Evolutionary conservation across 2,797 vertebrate genomes (phyloP).

Genomic region (Peromyscus attwateri): DNA sequence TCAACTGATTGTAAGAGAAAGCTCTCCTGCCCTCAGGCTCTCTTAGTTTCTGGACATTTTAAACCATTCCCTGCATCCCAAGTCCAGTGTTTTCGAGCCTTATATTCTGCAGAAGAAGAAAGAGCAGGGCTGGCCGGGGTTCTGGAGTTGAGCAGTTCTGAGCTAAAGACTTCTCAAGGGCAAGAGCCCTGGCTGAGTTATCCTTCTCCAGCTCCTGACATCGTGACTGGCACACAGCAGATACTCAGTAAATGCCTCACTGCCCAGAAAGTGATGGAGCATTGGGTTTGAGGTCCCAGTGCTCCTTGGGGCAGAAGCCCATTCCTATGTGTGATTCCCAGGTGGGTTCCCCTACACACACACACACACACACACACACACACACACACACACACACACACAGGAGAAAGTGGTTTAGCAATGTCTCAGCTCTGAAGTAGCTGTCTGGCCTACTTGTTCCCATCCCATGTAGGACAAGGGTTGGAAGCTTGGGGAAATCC

Average conservation of each 20-base stretch:
- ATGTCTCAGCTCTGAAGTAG: not conserved
- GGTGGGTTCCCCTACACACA: not conserved
- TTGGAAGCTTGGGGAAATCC: not conserved
- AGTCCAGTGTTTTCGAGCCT: not conserved
- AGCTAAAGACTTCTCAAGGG: not conserved
- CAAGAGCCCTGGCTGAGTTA: not conserved
- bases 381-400: not conserved
- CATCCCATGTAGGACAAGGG: not conserved
- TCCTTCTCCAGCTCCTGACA: not conserved
- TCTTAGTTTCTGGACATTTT: slow-evolving; percentile 8
- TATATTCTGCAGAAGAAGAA: not conserved
- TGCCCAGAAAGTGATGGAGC: not conserved
- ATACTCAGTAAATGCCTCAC: not conserved
- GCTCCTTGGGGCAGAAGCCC: not conserved
- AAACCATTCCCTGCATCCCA: not conserved
- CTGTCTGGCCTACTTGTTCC: not conserved
- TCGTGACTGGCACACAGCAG: not conserved
- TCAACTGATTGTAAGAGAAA: not conserved
- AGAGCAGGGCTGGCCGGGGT: not conserved
- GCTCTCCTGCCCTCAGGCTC: not conserved
- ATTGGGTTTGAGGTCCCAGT: not conserved
- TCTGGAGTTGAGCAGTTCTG: not conserved
- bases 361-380: accelerated
- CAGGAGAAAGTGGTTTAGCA: not conserved
- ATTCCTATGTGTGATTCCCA: not conserved